Conservation (phyloP, 1,140 invertebrate species). For the Nylanderia fulva region DNA sequence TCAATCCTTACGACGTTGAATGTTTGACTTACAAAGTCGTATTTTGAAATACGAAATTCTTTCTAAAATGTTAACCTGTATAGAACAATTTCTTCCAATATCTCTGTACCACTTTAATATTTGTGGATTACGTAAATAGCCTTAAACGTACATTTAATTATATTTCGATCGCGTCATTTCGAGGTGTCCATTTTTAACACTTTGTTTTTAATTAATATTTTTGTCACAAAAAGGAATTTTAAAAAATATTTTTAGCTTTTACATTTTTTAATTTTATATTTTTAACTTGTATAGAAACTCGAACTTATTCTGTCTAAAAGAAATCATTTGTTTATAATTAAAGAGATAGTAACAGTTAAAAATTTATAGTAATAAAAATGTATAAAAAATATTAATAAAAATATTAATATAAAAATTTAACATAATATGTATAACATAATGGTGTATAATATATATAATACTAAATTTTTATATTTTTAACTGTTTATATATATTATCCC, state of each 20-base stretch:
- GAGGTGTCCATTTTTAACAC: not conserved
- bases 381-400: too few species aligned
- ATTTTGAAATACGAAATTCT: conserved; percentile 20
- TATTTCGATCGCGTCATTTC: too few species aligned
- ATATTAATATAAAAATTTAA: not conserved
- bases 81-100: too few species aligned
- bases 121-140: not conserved
- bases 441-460: too few species aligned
- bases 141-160: conserved; percentile 2
- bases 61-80: not conserved
- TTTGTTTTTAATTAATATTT: not conserved
- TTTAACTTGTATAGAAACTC: not conserved
- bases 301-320: not conserved
- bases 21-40: not conserved
- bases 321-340: not conserved
- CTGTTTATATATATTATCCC: too few species aligned
- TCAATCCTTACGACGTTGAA: not conserved
- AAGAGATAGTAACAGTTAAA: not conserved
- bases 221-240: too few species aligned
- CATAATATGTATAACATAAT: too few species aligned
- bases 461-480: too few species aligned
- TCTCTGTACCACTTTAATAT: not conserved
- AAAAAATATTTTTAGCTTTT: not conserved
- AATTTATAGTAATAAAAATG: not conserved
- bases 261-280: not conserved